These are phyloP conservation scores for Acleris literana DNA, from an alignment of 2,888 invertebrate species.

Conservation along the genomic window DNA sequence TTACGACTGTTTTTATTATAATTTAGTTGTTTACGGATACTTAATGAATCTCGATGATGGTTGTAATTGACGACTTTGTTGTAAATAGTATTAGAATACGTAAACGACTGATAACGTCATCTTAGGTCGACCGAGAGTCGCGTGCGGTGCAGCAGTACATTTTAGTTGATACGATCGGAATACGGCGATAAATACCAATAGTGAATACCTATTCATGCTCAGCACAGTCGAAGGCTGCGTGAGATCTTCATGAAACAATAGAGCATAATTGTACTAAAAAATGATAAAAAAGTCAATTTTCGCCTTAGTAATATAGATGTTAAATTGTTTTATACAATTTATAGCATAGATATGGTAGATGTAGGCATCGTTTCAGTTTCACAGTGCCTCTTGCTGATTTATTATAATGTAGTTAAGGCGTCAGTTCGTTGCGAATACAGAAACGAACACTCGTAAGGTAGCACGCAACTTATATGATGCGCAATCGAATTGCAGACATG, in stretches of 20 bases:
- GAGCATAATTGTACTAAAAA: constrained; percentile 36
- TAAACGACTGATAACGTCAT: constrained; percentile 65
- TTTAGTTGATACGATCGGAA: constrained; percentile 15
- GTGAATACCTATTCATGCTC: background rate
- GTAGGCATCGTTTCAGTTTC: constrained; percentile 41
- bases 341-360: constrained; percentile 41
- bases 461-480: constrained; percentile 24
- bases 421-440: constrained; percentile 19
- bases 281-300: constrained; percentile 49
- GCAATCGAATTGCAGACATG: constrained; percentile 32
- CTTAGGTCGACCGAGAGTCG: constrained; percentile 44
- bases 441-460: constrained; percentile 13
- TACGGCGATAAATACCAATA: constrained; percentile 31
- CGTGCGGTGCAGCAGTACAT: constrained; percentile 12
- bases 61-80: constrained; percentile 66
- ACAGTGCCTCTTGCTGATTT: constrained; percentile 38
- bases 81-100: constrained; percentile 65
- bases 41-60: constrained; percentile 56
- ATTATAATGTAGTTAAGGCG: constrained; percentile 28
- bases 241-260: constrained; percentile 21
- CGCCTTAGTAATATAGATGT: constrained; percentile 45
- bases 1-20: constrained; percentile 45
- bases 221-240: constrained; percentile 2
- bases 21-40: constrained; percentile 51
- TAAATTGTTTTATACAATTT: constrained; percentile 48